phyloP scores from a whole-genome alignment of 2,888 invertebrate species.

The Drosophila planitibia region DNA sequence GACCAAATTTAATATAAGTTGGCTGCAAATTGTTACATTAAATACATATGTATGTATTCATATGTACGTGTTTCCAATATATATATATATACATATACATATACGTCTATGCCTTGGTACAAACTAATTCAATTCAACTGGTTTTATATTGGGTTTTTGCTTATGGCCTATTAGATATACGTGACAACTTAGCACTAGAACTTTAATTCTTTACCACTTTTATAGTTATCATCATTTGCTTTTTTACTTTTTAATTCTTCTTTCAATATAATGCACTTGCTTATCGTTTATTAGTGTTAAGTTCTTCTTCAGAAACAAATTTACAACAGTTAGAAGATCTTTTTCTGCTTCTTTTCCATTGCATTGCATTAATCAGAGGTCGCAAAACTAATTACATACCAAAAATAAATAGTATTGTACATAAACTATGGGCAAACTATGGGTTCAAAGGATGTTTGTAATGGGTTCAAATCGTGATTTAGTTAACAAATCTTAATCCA shows the following conservation, averaged over 20 bases:
- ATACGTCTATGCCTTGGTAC: constrained; percentile 23
- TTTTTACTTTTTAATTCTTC: constrained; percentile 21
- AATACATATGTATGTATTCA: constrained; percentile 15
- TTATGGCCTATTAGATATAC: constrained; percentile 73
- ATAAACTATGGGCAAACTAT: constrained; percentile 18
- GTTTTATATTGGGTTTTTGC: constrained; percentile 51
- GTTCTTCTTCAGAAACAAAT: constrained; percentile 48
- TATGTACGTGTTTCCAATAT: constrained; percentile 25
- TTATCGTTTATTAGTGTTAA: constrained; percentile 57
- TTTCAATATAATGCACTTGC: constrained; percentile 77
- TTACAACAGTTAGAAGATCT: constrained; percentile 50
- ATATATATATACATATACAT: constrained; percentile 15
- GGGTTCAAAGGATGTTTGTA: constrained; percentile 6
- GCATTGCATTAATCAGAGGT: constrained; percentile 17
- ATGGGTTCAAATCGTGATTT: constrained; percentile 17
- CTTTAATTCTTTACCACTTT: constrained; percentile 41
- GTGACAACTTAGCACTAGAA: constrained; percentile 68
- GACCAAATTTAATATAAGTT: constrained; percentile 50
- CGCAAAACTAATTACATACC: constrained; percentile 18
- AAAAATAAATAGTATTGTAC: constrained; percentile 20
- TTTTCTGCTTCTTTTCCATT: constrained; percentile 14
- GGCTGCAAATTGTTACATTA: constrained; percentile 56
- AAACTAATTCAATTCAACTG: constrained; percentile 65
- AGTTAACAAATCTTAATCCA: constrained; percentile 30
- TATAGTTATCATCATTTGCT: constrained; percentile 24